Conservation (phyloP, 2,797 vertebrate species). For the Rhadinocentrus ornatus region DNA sequence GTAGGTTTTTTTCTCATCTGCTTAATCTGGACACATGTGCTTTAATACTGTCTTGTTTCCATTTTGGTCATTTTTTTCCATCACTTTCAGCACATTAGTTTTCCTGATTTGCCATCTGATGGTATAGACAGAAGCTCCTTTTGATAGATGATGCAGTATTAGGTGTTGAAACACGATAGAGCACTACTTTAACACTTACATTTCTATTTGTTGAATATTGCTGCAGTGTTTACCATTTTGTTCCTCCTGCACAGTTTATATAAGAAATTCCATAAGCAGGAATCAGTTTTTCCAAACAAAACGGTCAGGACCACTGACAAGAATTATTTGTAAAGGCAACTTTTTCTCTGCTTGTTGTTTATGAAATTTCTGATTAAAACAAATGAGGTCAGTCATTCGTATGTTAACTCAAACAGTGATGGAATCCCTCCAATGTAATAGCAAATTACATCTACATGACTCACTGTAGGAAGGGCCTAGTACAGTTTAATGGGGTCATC, state of each 20-base stretch:
- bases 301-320: not conserved
- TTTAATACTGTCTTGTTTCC: not conserved
- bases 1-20: not conserved
- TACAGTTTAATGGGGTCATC: conserved; percentile 42
- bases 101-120: not conserved
- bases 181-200: not conserved
- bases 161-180: conserved; percentile 6
- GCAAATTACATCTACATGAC: conserved; percentile 55
- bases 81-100: not conserved
- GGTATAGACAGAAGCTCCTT: conserved; percentile 1
- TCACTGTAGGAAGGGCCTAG: conserved; percentile 37
- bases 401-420: conserved; percentile 38
- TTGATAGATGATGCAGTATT: conserved; percentile 3
- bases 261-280: conserved; percentile 7
- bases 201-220: conserved; percentile 1
- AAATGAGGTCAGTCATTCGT: conserved; percentile 9
- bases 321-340: conserved; percentile 5
- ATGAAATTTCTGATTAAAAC: conserved; percentile 26
- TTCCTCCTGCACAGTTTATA: not conserved
- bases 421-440: conserved; percentile 28
- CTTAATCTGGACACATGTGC: not conserved
- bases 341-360: conserved; percentile 18
- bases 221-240: conserved; percentile 1
- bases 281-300: conserved; percentile 22
- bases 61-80: not conserved